phyloP scores from a whole-genome alignment of 2,888 invertebrate genomes.

The Drosophila merina region DNA sequence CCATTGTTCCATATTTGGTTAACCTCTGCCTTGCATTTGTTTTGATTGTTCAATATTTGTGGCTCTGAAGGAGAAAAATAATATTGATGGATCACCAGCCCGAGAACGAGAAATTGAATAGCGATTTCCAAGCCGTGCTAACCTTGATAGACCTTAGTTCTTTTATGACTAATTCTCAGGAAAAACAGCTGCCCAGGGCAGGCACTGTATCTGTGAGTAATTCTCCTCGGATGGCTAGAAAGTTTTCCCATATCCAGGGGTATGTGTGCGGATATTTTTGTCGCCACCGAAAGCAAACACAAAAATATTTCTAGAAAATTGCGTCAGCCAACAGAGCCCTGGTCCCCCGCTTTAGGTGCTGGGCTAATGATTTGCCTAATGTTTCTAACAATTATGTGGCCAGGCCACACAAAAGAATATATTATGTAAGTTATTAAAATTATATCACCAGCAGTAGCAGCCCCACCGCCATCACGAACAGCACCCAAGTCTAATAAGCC shows the following conservation, averaged over 20 bases:
- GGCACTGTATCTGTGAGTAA: constrained; percentile 30
- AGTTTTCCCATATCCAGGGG: constrained; percentile 36
- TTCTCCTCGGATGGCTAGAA: constrained; percentile 30
- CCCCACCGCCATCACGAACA: constrained; percentile 8
- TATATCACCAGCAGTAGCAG: constrained; percentile 68
- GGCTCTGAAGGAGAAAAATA: background rate
- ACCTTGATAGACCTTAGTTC: constrained; percentile 24
- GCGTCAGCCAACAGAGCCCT: constrained; percentile 30
- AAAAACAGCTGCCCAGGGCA: constrained; percentile 27
- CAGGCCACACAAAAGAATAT: constrained; percentile 71
- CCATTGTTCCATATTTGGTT: constrained; percentile 19
- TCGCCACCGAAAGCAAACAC: constrained; percentile 42
- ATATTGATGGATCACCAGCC: constrained; percentile 33
- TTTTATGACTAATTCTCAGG: constrained; percentile 29
- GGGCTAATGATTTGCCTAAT: constrained; percentile 75
- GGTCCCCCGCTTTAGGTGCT: constrained; percentile 22
- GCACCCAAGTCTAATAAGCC: constrained; percentile 64
- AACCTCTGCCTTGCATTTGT: constrained; percentile 11
- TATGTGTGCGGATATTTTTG: constrained; percentile 27
- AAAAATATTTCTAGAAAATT: constrained; percentile 42
- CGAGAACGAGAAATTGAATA: constrained; percentile 11
- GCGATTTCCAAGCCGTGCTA: constrained; percentile 13
- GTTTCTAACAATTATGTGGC: constrained; percentile 76
- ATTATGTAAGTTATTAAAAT: constrained; percentile 77
- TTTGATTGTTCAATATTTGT: constrained; percentile 16